Conservation (phyloP, 2,888 invertebrate species). For the Temnothorax rugatulus region DNA sequence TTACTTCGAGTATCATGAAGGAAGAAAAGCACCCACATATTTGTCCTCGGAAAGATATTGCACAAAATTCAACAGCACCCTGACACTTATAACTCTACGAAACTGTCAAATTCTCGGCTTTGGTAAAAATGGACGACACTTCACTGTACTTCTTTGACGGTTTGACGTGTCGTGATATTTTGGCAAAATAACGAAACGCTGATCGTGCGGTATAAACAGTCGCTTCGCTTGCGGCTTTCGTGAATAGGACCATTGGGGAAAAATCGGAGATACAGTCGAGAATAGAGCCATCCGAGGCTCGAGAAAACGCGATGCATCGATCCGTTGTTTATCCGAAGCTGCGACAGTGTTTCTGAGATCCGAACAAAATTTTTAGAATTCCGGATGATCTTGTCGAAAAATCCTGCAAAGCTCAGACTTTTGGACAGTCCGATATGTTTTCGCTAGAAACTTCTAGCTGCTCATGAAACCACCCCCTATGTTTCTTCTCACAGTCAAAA, state of each 20-base stretch:
- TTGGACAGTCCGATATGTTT: constrained; percentile 26
- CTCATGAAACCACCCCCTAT: not conserved
- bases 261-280: constrained; percentile 24
- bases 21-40: not conserved
- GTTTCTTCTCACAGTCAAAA: not conserved
- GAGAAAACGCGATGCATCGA: constrained; percentile 31
- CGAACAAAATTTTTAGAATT: constrained; percentile 33
- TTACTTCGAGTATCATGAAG: not conserved
- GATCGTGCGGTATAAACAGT: constrained; percentile 32
- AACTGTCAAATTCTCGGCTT: constrained; percentile 11
- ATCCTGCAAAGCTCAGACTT: constrained; percentile 6
- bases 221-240: constrained; percentile 33
- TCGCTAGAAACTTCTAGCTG: constrained; percentile 7
- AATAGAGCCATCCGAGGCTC: constrained; percentile 12
- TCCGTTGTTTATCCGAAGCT: constrained; percentile 47
- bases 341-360: not conserved
- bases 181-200: constrained; percentile 33
- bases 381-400: not conserved
- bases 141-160: constrained; percentile 11
- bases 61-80: not conserved
- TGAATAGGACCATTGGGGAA: constrained; percentile 33
- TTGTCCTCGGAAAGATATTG: not conserved
- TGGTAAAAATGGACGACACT: constrained; percentile 13
- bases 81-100: not conserved
- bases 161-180: constrained; percentile 34